phyloP scores from a whole-genome alignment of 2,888 invertebrate genomes.

The Operophtera brumata region DNA sequence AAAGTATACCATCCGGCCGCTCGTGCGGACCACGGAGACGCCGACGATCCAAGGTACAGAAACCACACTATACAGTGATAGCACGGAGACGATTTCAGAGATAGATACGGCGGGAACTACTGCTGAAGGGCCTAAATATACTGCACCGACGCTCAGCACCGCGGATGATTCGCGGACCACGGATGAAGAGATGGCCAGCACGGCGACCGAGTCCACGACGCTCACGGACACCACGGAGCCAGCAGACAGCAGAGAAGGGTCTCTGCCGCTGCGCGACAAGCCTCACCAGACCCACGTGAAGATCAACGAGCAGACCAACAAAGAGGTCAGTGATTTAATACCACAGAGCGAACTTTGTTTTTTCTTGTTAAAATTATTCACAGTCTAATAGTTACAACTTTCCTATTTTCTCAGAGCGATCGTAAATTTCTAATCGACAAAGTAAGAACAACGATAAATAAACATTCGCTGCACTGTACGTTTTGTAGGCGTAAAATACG shows the following conservation, averaged over 20 bases:
- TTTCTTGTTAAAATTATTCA: constrained; percentile 60
- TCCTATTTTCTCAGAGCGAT: constrained; percentile 57
- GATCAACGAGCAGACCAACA: constrained; percentile 78
- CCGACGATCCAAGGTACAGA: constrained; percentile 69
- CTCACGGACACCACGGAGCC: constrained; percentile 66
- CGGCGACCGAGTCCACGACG: constrained; percentile 62
- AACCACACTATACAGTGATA: constrained; percentile 74
- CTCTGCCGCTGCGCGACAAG: constrained; percentile 73
- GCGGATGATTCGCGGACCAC: constrained; percentile 60
- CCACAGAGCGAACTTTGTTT: constrained; percentile 49
- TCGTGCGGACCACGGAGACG: constrained; percentile 66
- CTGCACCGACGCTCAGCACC: constrained; percentile 59
- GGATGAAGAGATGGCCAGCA: constrained; percentile 61
- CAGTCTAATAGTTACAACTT: constrained; percentile 68
- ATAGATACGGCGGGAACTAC: constrained; percentile 63
- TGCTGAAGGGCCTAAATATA: constrained; percentile 56
- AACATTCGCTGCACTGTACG: constrained; percentile 39
- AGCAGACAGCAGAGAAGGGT: constrained; percentile 75
- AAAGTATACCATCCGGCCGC: constrained; percentile 77
- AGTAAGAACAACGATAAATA: constrained; percentile 47
- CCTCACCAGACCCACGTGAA: constrained; percentile 74
- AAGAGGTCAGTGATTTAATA: constrained; percentile 77
- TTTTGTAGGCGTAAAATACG: constrained; percentile 41
- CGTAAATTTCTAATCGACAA: constrained; percentile 51
- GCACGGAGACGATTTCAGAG: constrained; percentile 73